Percentiles rank a stretch among this genome's conserved stretches.
Conservation (phyloP, 2,113 vertebrate species). For the Columba livia region DNA sequence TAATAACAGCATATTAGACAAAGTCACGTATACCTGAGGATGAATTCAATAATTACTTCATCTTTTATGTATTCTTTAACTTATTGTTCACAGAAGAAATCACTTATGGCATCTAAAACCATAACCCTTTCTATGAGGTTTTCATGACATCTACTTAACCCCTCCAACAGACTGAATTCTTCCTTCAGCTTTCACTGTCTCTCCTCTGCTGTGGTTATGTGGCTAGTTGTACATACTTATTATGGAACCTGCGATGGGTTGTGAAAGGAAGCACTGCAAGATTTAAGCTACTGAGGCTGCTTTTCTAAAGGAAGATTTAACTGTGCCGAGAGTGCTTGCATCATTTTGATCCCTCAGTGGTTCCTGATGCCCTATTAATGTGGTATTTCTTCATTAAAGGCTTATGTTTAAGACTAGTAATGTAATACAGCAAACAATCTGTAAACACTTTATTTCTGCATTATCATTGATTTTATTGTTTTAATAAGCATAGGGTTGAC, state of each 20-base stretch:
- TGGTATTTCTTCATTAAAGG: slow-evolving; percentile 37
- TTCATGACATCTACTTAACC: not conserved
- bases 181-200: not conserved
- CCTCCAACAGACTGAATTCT: not conserved
- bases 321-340: not conserved
- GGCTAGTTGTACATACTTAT: not conserved
- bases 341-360: slow-evolving; percentile 5
- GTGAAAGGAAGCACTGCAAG: not conserved
- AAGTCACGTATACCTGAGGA: not conserved
- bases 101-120: not conserved
- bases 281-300: not conserved
- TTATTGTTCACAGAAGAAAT: not conserved
- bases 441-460: slow-evolving; percentile 50
- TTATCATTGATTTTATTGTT: slow-evolving; percentile 23
- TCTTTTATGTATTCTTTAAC: not conserved
- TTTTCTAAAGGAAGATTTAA: not conserved
- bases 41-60: not conserved
- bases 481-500: slow-evolving; percentile 1
- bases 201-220: not conserved
- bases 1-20: not conserved
- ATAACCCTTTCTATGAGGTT: not conserved
- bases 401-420: slow-evolving; percentile 16
- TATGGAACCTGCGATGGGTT: not conserved
- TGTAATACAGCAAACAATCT: slow-evolving; percentile 33
- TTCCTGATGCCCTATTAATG: not conserved